Evolutionary conservation across 2,113 vertebrate genomes (phyloP).

Genomic region (Sakesphorus luctuosus): DNA sequence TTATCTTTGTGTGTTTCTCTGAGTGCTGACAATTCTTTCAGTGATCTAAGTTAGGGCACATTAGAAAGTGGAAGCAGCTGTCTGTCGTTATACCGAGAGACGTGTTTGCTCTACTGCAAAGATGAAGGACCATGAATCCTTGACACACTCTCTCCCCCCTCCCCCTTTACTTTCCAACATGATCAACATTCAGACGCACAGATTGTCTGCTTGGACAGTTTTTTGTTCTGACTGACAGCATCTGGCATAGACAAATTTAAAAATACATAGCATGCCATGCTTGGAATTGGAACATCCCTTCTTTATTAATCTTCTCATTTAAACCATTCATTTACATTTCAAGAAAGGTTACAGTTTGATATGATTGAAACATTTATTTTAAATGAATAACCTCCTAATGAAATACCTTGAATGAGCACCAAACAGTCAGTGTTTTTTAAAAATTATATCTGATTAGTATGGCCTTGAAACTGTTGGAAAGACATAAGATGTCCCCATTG

Average conservation of each 20-base stretch:
- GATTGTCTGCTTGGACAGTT: constrained; percentile 94
- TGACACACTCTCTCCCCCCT: constrained; percentile 90
- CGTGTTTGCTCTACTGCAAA: constrained; percentile 98
- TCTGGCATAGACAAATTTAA: constrained; percentile 90
- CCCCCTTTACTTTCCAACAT: constrained; percentile 85
- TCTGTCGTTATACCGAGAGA: constrained; percentile 98
- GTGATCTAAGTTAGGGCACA: constrained; percentile 99
- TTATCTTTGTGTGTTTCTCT: constrained; percentile 98
- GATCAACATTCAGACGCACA: constrained; percentile 97
- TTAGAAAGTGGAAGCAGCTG: constrained; percentile 99
- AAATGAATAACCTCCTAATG: constrained; percentile 82
- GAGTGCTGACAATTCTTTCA: constrained; percentile 96
- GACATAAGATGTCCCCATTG: constrained; percentile 71
- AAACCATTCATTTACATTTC: constrained; percentile 85
- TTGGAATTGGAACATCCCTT: constrained; percentile 83
- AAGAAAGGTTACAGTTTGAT: constrained; percentile 81
- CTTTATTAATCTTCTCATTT: constrained; percentile 85
- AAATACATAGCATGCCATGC: constrained; percentile 86
- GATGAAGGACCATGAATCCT: constrained; percentile 99
- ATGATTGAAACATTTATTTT: constrained; percentile 80
- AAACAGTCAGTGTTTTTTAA: constrained; percentile 78
- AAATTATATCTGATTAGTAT: constrained; percentile 80
- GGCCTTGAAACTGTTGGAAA: constrained; percentile 72
- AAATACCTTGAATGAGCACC: constrained; percentile 79
- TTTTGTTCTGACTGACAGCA: constrained; percentile 97